phyloP scores from a whole-genome alignment of 2,888 invertebrate genomes.

The Dysmachus trigonus region DNA sequence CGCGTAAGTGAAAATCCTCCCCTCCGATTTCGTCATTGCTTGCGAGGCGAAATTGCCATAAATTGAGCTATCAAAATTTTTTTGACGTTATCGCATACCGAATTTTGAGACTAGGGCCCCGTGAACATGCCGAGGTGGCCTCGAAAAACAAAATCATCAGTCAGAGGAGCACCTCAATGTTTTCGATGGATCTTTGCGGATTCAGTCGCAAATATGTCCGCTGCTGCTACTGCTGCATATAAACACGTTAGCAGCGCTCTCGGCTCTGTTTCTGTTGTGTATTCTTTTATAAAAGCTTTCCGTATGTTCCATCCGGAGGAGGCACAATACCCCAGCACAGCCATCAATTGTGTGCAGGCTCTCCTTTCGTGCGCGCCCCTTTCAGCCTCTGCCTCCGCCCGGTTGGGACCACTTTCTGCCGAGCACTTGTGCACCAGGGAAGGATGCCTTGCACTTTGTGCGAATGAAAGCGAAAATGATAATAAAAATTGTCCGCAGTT shows the following conservation, averaged over 20 bases:
- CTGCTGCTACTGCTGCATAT: background rate
- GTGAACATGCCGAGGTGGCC: background rate
- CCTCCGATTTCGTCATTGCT: conserved; percentile 16
- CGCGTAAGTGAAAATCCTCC: background rate
- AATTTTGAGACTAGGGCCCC: background rate
- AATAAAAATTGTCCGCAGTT: background rate
- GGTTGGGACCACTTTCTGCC: background rate
- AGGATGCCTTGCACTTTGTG: conserved; percentile 5
- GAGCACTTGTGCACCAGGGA: background rate
- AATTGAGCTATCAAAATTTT: background rate
- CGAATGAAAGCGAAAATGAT: background rate
- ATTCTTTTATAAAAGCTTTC: background rate
- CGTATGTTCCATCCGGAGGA: background rate
- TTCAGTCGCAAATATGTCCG: background rate
- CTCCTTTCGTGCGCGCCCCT: background rate
- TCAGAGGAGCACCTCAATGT: background rate
- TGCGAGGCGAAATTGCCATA: background rate
- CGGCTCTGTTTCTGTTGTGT: background rate
- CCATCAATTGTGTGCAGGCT: background rate
- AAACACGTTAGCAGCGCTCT: background rate
- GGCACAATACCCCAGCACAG: background rate
- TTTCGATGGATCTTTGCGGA: background rate
- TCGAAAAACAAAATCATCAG: background rate
- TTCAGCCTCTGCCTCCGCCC: background rate
- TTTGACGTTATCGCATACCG: background rate